These are phyloP conservation scores for Eptatretus burgeri DNA, from an alignment of 2,113 vertebrate genomes.

Conservation along the genomic window DNA sequence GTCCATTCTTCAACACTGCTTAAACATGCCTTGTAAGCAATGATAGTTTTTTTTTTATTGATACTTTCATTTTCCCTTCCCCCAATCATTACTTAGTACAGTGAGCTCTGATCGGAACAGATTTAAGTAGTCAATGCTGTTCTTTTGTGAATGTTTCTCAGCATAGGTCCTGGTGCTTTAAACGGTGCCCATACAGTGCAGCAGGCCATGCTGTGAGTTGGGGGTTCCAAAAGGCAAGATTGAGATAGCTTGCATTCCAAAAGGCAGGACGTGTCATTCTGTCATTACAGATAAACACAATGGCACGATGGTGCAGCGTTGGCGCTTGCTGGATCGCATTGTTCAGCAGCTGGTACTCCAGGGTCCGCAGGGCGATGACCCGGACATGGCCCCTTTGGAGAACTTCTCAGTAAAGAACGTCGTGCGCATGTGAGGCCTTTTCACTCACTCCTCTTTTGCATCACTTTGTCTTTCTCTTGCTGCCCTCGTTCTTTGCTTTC, in stretches of 20 bases:
- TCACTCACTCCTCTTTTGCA: too few species aligned
- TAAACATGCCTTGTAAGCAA: conserved; percentile 92
- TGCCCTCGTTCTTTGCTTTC: too few species aligned
- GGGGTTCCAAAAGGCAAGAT: too few species aligned
- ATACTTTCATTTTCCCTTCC: conserved; percentile 8
- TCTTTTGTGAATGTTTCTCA: too few species aligned
- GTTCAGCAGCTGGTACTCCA: conserved; percentile 93
- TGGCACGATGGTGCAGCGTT: conserved; percentile 91
- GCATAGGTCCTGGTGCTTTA: too few species aligned
- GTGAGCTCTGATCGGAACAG: not conserved
- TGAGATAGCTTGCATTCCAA: too few species aligned
- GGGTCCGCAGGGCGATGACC: conserved; percentile 89
- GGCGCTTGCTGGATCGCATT: conserved; percentile 78
- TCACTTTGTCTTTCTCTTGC: too few species aligned
- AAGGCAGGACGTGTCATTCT: not conserved
- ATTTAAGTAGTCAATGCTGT: not conserved
- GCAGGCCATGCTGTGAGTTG: too few species aligned
- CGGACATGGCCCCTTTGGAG: conserved; percentile 66
- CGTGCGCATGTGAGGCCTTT: conserved; percentile 51
- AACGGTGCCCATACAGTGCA: too few species aligned
- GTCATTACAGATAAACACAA: conserved; percentile 50
- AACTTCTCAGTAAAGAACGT: conserved; percentile 98
- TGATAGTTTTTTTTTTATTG: not conserved
- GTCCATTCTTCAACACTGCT: conserved; percentile 90
- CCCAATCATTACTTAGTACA: not conserved